These are phyloP conservation scores for Oligia fasciuncula DNA, from an alignment of 2,888 invertebrate genomes.

Conservation along the genomic window DNA sequence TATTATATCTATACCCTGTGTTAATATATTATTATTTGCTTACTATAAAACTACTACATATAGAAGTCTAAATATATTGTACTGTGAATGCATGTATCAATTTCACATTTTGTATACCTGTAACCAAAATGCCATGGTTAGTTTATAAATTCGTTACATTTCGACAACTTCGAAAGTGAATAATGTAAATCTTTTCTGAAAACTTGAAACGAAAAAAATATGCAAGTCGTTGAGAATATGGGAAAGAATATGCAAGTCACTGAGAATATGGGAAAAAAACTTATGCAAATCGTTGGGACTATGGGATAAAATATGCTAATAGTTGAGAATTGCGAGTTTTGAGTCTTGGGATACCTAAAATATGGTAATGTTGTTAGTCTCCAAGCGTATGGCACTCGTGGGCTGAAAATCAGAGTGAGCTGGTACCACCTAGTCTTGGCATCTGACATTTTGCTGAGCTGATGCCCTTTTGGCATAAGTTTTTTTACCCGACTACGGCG, in stretches of 20 bases:
- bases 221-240: too few species aligned
- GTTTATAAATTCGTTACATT: conserved; percentile 1
- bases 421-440: not conserved
- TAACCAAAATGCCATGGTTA: conserved; percentile 28
- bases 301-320: too few species aligned
- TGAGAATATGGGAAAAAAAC: too few species aligned
- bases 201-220: not conserved
- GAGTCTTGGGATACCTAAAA: not conserved
- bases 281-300: too few species aligned
- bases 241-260: too few species aligned
- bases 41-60: conserved; percentile 52
- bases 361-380: not conserved
- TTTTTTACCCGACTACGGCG: too few species aligned
- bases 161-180: not conserved
- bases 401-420: not conserved
- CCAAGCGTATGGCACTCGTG: not conserved
- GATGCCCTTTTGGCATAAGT: not conserved
- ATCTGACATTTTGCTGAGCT: not conserved
- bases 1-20: conserved; percentile 63
- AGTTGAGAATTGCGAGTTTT: not conserved
- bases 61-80: conserved; percentile 45
- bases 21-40: conserved; percentile 54
- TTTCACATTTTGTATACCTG: conserved; percentile 40
- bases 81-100: conserved; percentile 20
- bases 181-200: not conserved